A percentile compares a stretch with the other conserved stretches of the same genome.
phyloP scores from a whole-genome alignment of 2,888 invertebrate species.

The Melanchra persicariae region DNA sequence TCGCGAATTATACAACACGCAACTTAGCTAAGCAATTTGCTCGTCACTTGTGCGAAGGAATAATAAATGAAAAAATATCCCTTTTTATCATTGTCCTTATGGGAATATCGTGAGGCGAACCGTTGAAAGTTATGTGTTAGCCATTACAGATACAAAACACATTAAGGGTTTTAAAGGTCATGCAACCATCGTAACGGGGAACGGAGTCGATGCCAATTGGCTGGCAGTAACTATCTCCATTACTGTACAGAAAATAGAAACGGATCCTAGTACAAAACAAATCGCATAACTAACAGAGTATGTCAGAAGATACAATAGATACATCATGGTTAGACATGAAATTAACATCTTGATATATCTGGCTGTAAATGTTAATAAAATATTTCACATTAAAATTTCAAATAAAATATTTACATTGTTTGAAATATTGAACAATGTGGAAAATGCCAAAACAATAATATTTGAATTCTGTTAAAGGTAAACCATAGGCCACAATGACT shows the following conservation, averaged over 20 bases:
- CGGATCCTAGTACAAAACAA: constrained; percentile 28
- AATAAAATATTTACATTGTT: too few relatives aligned
- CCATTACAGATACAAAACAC: constrained; percentile 41
- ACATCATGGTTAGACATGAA: background rate
- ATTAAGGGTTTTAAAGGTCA: constrained; percentile 56
- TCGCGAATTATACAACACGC: constrained; percentile 73
- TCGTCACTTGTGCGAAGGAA: constrained; percentile 72
- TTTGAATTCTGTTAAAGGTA: background rate
- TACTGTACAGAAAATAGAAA: constrained; percentile 50
- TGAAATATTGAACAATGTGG: background rate
- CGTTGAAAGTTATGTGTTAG: constrained; percentile 45
- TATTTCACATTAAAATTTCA: too few relatives aligned
- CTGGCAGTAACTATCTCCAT: constrained; percentile 38
- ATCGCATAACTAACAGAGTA: constrained; percentile 11
- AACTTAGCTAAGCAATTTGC: constrained; percentile 79
- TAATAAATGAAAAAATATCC: constrained; percentile 70
- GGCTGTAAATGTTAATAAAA: constrained; percentile 2
- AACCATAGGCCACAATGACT: background rate
- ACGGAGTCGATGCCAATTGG: constrained; percentile 51
- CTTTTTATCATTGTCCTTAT: constrained; percentile 36
- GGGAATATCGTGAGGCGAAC: constrained; percentile 35
- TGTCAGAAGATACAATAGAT: background rate
- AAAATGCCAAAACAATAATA: background rate
- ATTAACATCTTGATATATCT: too few relatives aligned
- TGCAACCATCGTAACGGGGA: constrained; percentile 35